Percentiles rank a stretch among this genome's conserved stretches.
Conservation (phyloP, 2,797 vertebrate genomes). For the Adelosebastes latens region DNA sequence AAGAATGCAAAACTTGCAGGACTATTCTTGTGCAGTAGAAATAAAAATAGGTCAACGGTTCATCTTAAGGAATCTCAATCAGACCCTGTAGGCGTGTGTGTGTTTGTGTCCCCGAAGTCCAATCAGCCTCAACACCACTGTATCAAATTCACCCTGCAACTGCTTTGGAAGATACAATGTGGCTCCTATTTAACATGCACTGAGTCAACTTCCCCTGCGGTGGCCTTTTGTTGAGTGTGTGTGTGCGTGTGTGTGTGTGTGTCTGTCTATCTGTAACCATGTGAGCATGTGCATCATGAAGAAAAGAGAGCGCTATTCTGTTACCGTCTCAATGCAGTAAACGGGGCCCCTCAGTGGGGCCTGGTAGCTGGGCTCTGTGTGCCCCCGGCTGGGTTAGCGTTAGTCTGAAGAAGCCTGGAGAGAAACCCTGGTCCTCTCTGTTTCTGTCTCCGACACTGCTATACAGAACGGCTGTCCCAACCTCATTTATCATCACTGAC, state of each 20-base stretch:
- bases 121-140: constrained; percentile 48
- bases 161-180: constrained; percentile 67
- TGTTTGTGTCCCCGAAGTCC: background rate
- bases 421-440: background rate
- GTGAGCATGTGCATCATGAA: constrained; percentile 59
- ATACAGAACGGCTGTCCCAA: background rate
- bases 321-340: constrained; percentile 51
- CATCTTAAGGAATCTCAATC: constrained; percentile 53
- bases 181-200: constrained; percentile 81
- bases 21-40: background rate
- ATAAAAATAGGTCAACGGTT: constrained; percentile 53
- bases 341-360: constrained; percentile 55
- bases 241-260: background rate
- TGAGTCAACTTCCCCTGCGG: constrained; percentile 71
- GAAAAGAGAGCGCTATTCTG: constrained; percentile 41
- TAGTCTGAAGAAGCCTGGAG: constrained; percentile 2
- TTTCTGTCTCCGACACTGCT: constrained; percentile 14
- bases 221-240: constrained; percentile 63
- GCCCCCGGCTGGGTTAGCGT: constrained; percentile 42
- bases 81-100: background rate
- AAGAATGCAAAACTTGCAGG: background rate
- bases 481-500: constrained; percentile 69
- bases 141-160: constrained; percentile 64
- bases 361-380: constrained; percentile 23
- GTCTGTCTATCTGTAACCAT: constrained; percentile 58